Base-by-base conservation (phyloP, 2,888 invertebrate genomes). In the Meliscaeva auricollis region DNA sequence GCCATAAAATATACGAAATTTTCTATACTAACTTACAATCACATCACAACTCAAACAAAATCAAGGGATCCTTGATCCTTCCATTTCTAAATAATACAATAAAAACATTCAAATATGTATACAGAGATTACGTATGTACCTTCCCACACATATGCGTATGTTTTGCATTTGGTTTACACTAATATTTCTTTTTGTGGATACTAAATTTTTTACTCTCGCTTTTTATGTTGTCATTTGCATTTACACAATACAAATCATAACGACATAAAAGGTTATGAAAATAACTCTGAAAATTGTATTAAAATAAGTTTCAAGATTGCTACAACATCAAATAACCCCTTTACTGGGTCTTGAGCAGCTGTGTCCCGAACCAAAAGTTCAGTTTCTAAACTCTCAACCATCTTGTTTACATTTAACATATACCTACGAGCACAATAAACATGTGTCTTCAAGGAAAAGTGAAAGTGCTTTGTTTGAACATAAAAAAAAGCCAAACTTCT, bases 231-330 rank as follows among this genome's bases (percentile, higher is more conserved):
- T 46, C 62, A 62, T 62, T 46, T 44, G 30, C 62, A 62, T 62
- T 46, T 9, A 46, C 11, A 44, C 44, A 62, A 62, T 15, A 46
- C 22, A 62, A 62, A 62, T 62, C 44, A 62, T 30, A 62, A 44
- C 15, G 15, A 11, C 44, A 26, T 30, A 35, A 20, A 48, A 17
- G 15, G 8, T 30, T 22, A 62, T 17, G 44, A 44, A 26, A 26
- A 62, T 41, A 26, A 11, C 62, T 44, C 3, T 9, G 9, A 35
- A 26, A 26, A 26, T 26, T 3, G 4, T 26, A 26, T 26, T 26
- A 26, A 26, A 26, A 26, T 26, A 26, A 26, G 26, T 26, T 26
- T 26, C 3, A 26, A 26, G 4, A 26, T 26, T 26, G 26, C 26
- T 26, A 26, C 26, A 26, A 26, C 4, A 26, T 26, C 3, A 4